Evolutionary conservation across 2,113 vertebrate species (phyloP).

Genomic region (Galeopterus variegatus): DNA sequence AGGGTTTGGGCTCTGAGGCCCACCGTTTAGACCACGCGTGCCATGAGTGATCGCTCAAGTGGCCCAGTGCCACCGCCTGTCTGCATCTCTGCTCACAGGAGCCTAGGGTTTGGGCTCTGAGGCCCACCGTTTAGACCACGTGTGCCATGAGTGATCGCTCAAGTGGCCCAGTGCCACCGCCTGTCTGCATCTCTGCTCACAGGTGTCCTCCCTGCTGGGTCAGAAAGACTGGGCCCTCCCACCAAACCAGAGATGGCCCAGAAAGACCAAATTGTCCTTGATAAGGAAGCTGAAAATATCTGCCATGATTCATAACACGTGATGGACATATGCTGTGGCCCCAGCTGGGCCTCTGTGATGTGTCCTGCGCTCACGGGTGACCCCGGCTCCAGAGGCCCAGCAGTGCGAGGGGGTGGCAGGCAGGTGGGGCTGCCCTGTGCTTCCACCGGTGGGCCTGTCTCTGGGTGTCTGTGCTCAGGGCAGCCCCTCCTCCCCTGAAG

Average conservation of each 20-base stretch:
- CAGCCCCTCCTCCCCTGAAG: not conserved
- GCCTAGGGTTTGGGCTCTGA: not conserved
- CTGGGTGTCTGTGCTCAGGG: not conserved
- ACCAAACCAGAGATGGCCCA: not conserved
- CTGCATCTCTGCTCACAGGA: not conserved
- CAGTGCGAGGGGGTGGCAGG: accelerated
- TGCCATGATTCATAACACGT: not conserved
- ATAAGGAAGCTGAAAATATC: not conserved
- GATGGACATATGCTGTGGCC: accelerated
- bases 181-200: not conserved
- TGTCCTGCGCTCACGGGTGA: not conserved
- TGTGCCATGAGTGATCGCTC: accelerated
- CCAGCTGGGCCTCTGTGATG: not conserved
- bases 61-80: accelerated
- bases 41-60: accelerated
- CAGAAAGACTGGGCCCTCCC: not conserved
- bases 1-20: not conserved
- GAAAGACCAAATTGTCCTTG: not conserved
- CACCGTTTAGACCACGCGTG: too few relatives aligned
- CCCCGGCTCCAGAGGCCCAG: not conserved
- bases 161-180: accelerated
- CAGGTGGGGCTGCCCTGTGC: not conserved
- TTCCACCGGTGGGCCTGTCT: not conserved
- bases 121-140: too few relatives aligned
- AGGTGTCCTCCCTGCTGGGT: not conserved